These are phyloP conservation scores for Lophochroa leadbeateri DNA, from an alignment of 2,113 vertebrate species.

Conservation along the genomic window DNA sequence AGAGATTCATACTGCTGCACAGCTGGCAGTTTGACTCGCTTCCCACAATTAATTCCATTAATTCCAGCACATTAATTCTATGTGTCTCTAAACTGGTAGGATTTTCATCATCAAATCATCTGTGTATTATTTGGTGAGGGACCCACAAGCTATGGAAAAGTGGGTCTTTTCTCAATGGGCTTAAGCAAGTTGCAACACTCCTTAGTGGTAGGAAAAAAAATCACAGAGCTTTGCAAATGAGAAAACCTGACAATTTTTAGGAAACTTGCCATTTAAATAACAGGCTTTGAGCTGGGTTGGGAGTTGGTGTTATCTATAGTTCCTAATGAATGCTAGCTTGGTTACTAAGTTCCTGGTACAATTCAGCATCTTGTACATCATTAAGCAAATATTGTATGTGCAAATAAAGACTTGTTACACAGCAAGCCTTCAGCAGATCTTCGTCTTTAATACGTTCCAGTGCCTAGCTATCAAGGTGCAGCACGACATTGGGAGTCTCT, in stretches of 20 bases:
- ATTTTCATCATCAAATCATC: not conserved
- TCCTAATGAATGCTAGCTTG: not conserved
- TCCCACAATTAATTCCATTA: not conserved
- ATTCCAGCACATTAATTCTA: not conserved
- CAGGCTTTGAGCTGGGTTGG: not conserved
- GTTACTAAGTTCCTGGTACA: not conserved
- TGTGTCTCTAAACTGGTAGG: accelerated
- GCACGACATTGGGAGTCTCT: not conserved
- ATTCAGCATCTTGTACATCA: not conserved
- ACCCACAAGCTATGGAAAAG: not conserved
- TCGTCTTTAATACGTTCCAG: not conserved
- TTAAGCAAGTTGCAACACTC: not conserved
- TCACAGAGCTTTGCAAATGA: not conserved
- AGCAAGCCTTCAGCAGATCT: not conserved
- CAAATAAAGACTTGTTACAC: not conserved
- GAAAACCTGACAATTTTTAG: not conserved
- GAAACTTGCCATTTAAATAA: not conserved
- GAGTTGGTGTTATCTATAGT: not conserved
- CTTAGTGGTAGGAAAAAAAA: not conserved
- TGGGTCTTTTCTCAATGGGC: not conserved
- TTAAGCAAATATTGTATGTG: not conserved
- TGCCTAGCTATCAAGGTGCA: not conserved
- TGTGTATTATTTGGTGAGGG: not conserved
- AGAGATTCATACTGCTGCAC: too few relatives aligned
- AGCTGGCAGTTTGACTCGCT: too few relatives aligned